Evolutionary conservation across 2,888 invertebrate species (phyloP).

Genomic region (Caenorhabditis imperialis): DNA sequence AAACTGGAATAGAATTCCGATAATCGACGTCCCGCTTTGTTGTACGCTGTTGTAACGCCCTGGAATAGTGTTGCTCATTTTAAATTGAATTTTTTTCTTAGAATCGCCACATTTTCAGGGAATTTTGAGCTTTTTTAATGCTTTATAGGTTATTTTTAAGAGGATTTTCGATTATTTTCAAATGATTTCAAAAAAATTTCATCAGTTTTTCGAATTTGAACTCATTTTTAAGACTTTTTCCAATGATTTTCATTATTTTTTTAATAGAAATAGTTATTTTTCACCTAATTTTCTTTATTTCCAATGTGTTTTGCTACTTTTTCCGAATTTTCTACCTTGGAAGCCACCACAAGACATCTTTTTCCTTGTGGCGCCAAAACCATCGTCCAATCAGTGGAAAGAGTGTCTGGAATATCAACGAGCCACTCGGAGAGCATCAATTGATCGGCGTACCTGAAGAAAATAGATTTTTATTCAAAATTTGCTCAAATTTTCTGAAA

Average conservation of each 20-base stretch:
- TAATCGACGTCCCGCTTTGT: constrained; percentile 70
- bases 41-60: constrained; percentile 82
- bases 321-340: constrained; percentile 80
- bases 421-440: constrained; percentile 96
- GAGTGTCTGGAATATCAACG: constrained; percentile 85
- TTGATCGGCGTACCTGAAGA: constrained; percentile 53
- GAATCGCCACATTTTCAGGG: too few species aligned
- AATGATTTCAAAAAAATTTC: too few species aligned
- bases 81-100: neutral
- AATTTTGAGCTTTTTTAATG: too few species aligned
- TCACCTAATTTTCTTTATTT: too few species aligned
- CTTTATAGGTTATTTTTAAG: too few species aligned
- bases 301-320: too few species aligned
- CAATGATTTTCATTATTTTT: too few species aligned
- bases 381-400: constrained; percentile 79
- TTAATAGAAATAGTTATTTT: too few species aligned
- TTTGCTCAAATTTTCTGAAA: neutral
- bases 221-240: too few species aligned
- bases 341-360: constrained; percentile 87
- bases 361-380: constrained; percentile 88
- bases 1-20: constrained; percentile 83
- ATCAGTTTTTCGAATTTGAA: too few species aligned
- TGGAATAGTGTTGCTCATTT: constrained; percentile 79
- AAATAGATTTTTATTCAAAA: neutral
- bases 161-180: too few species aligned